Evolutionary conservation across 2,113 vertebrate species (phyloP), one percentile per base, ranked within the genome.

Genomic region (Tylochromis polylepis): DNA sequence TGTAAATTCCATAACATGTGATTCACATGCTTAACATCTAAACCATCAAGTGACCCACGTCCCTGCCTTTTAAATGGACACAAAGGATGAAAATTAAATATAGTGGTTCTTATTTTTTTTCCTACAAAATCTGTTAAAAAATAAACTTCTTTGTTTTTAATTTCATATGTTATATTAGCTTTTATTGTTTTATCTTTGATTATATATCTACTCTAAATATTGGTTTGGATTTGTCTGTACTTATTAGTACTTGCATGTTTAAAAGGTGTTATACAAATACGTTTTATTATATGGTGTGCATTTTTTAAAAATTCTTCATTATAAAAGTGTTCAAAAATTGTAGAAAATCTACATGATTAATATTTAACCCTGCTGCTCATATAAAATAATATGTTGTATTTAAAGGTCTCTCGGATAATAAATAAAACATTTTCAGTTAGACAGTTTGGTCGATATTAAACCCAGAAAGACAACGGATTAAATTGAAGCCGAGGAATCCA

Each of bases 291-390:
- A 51, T 51, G 43, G 0, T 51, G 16, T 77, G 22, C 5, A 11
- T 75, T 57, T 34, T 65, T 56, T 1, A 0, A 2, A 53, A 20
- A 29, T 31, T 51, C 29, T 8, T 10, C 3, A 77, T n/a, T 0
- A 51, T n/a, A 51, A n/a, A 10, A 55, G 18, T 36, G 41, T 55
- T n/a, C 5, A 16, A 75, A 12, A 53, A 20, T 27, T 4, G 18
- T 31, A 31, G 46, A 51, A n/a, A 56, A 6, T 72, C 1, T 24
- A 72, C 22, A 46, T 10, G 18, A 55, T n/a, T 5, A 36, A 78
- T 55, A 57, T 57, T 57, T 15, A 57, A 2, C 15, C 15, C 34
- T 57, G 34, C 53, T 57, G n/a, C 15, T 79, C n/a, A 41, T 57
- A 31, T 31, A 1, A 34, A 18, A 27, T 24, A 53, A 10, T 10